phyloP scores from a whole-genome alignment of 2,797 vertebrate species.

The Perodicticus potto region DNA sequence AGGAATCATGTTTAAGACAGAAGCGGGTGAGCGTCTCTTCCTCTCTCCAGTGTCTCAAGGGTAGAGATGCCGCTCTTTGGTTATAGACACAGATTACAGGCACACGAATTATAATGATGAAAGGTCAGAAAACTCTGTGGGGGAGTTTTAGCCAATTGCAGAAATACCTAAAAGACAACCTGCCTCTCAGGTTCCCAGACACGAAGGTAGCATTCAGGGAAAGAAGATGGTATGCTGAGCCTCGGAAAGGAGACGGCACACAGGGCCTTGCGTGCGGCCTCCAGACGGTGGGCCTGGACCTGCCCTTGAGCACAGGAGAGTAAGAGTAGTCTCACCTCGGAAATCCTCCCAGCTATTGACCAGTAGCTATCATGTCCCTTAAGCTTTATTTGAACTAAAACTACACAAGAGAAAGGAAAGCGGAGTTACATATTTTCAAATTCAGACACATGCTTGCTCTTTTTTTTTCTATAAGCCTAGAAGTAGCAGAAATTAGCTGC shows the following conservation, averaged over 20 bases:
- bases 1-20: not conserved
- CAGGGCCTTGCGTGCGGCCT: not conserved
- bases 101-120: not conserved
- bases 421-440: constrained; percentile 13
- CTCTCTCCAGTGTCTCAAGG: not conserved
- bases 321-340: constrained; percentile 1
- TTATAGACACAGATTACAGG: not conserved
- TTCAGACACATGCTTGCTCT: not conserved
- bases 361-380: not conserved
- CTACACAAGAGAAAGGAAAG: not conserved
- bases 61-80: not conserved
- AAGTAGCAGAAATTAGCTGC: not conserved
- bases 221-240: not conserved
- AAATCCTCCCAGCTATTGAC: not conserved
- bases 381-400: constrained; percentile 24
- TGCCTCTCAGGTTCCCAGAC: not conserved
- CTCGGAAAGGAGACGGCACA: too few species aligned
- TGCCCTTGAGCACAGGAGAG: not conserved
- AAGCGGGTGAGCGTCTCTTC: not conserved
- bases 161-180: constrained; percentile 12
- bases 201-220: not conserved
- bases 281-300: not conserved
- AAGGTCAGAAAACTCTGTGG: not conserved
- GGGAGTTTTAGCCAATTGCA: not conserved
- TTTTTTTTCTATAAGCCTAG: not conserved